Conservation (phyloP, 2,888 invertebrate species). For the Geophilus truncorum region DNA sequence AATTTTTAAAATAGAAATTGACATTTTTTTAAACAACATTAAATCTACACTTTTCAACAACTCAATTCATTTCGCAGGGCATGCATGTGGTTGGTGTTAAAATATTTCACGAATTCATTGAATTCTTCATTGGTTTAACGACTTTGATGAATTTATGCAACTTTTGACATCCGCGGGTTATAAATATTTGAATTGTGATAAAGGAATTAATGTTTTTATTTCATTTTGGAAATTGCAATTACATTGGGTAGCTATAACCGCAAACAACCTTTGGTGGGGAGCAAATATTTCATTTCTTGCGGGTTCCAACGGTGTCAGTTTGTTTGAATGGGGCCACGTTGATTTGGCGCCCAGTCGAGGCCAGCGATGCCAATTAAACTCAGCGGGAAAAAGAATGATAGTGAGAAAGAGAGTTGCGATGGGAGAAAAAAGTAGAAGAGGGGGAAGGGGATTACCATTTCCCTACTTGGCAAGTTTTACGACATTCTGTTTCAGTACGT, state of each 20-base stretch:
- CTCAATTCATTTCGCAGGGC: no score
- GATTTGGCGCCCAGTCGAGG: slow-evolving; percentile 9
- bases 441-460: not conserved
- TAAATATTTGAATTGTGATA: no score
- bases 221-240: not conserved
- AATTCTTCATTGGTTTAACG: no score
- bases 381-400: not conserved
- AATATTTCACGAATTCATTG: no score
- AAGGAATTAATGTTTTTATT: not conserved
- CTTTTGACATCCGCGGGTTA: no score
- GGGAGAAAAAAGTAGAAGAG: not conserved
- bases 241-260: not conserved
- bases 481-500: not conserved
- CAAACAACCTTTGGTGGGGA: not conserved
- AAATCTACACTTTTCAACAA: no score
- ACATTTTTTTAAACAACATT: no score
- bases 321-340: not conserved
- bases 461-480: not conserved
- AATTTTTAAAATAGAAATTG: no score
- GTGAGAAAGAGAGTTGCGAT: not conserved
- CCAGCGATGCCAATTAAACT: slow-evolving; percentile 10
- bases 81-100: no score
- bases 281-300: not conserved
- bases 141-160: no score
- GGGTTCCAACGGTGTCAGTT: not conserved